Base-by-base conservation (phyloP, 2,888 invertebrate genomes). In the Andrena hattorfiana region DNA sequence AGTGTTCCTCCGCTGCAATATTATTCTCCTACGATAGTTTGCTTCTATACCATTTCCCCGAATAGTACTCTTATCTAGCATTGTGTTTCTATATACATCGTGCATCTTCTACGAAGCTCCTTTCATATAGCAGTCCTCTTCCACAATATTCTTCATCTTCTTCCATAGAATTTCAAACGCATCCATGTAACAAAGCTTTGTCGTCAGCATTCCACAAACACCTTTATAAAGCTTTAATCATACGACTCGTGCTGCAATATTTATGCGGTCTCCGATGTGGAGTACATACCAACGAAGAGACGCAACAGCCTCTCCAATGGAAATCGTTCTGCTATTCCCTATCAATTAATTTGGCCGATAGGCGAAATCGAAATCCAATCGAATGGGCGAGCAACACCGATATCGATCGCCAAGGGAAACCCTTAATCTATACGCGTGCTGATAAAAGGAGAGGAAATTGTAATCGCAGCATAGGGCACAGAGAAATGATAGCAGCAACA, bases 251-350 rank as follows among this genome's bases (percentile, higher is more conserved):
- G 56, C 20, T 23, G 63, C 28, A 66, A 70, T 51, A 54, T 59
- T 56, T 76, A 73, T 73, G 56, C 26, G 35, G 42, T 4, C 56
- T 28, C 2, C 80, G 68, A 74, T 54, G 30, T 16, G 51, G 6
- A 3, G 32, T 35, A 69, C 67, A 68, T 77, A 56, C 68, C 56
- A 68, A 71, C 59, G 70, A 73, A 49, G 49, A 13, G 35, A 59
- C 28, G 7, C 59, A 54, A 56, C 42, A 74, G 62, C 59, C 13
- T 42, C 10, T 48, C 8, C 32, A 71, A 59, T 48, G 30, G 48
- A 71, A 64, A 42, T 64, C 56, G n/a, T 71, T 35, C 3, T 28
- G 20, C 32, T 7, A 10, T 28, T 13, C 6, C 30, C 26, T 16
- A n/a, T 48, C 20, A 62, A 75, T 66, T 26, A 16, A 42, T 26